Evolutionary conservation across 35 echinoderm and acorn worm species (phyloP).

Genomic region (Patiria miniata): DNA sequence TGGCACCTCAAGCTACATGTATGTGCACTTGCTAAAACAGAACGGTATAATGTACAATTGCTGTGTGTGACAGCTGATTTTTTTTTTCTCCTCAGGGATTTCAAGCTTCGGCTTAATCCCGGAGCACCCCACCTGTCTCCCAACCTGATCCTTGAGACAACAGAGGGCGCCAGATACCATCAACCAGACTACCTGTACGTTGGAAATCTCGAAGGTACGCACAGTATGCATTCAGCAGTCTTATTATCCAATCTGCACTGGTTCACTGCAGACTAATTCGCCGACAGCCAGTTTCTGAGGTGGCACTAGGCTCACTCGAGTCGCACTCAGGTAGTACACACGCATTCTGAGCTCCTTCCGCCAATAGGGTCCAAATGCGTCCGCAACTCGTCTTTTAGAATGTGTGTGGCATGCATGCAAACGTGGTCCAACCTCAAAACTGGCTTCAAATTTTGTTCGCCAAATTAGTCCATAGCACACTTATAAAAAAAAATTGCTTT

Average conservation of each 20-base stretch:
- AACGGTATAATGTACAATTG: neutral
- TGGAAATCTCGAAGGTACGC: conserved; percentile 76
- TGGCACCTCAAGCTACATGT: neutral
- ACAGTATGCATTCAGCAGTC: no score
- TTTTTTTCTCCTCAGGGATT: conserved; percentile 56
- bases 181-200: conserved; percentile 78
- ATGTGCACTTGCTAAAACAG: neutral
- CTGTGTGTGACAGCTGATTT: neutral
- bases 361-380: conserved; percentile 6
- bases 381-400: neutral
- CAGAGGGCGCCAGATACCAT: conserved; percentile 27
- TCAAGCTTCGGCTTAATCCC: conserved; percentile 60
- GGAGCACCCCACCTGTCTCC: conserved; percentile 60
- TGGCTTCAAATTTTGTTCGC: no score
- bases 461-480: no score
- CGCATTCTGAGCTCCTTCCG: no score
- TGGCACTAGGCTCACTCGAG: no score
- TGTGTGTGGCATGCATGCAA: no score
- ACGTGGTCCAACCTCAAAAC: neutral
- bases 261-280: conserved; percentile 63
- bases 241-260: no score
- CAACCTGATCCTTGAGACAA: conserved; percentile 60
- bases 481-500: no score
- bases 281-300: conserved; percentile 29
- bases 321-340: no score